Conservation (phyloP, 2,888 invertebrate genomes). For the Disparrhopalites patrizii region DNA sequence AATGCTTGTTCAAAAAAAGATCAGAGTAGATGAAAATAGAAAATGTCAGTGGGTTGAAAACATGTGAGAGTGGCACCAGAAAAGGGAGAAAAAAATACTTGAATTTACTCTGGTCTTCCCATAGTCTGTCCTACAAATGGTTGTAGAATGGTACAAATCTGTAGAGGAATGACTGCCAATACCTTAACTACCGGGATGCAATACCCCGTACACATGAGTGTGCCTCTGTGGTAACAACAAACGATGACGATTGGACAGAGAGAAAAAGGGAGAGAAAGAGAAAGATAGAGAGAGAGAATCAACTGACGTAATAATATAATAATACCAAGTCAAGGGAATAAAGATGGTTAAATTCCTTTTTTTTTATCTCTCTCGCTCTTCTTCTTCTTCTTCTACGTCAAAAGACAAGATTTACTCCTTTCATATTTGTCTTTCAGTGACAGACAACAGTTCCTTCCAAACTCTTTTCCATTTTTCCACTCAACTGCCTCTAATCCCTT, state of each 20-base stretch:
- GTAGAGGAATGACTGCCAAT: not conserved
- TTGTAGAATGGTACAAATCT: slow-evolving; percentile 1
- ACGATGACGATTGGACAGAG: not conserved
- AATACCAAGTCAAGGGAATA: not conserved
- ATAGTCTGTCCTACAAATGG: not conserved
- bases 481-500: not conserved
- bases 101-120: slow-evolving; percentile 1
- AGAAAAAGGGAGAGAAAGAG: not conserved
- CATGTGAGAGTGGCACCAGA: too few species aligned
- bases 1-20: slow-evolving; percentile 3
- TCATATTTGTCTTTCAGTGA: slow-evolving; percentile 1
- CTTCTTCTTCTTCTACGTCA: too few species aligned
- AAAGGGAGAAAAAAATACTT: slow-evolving; percentile 5
- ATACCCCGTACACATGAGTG: too few species aligned
- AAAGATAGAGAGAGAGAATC: not conserved
- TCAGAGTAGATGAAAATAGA: slow-evolving; percentile 8
- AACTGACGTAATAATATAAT: not conserved
- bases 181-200: not conserved
- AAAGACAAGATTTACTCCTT: not conserved
- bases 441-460: not conserved
- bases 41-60: slow-evolving; percentile 7
- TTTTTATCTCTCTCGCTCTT: too few species aligned
- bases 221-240: too few species aligned
- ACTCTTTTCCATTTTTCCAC: not conserved
- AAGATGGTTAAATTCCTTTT: slow-evolving; percentile 3